A percentile compares a stretch with the other conserved stretches of the same genome.
phyloP scores from a whole-genome alignment of 2,888 invertebrate genomes.

The Coleophora deauratella region DNA sequence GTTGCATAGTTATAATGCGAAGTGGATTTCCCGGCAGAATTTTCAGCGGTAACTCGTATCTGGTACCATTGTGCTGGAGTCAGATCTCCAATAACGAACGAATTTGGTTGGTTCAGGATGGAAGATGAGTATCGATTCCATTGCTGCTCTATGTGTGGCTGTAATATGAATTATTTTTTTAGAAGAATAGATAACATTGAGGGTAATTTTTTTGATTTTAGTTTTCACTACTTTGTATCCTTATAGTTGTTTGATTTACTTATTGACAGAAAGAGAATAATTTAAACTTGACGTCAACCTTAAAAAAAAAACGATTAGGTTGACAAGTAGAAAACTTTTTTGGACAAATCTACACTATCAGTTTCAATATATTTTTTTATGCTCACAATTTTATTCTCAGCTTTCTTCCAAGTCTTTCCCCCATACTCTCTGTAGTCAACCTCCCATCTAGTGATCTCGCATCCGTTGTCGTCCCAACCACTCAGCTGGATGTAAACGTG shows the following conservation, averaged over 20 bases:
- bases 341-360: too few species aligned
- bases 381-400: conserved; percentile 55
- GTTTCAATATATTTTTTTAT: too few species aligned
- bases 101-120: conserved; percentile 44
- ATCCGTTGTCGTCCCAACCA: conserved; percentile 90
- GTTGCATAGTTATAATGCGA: conserved; percentile 75
- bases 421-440: conserved; percentile 79
- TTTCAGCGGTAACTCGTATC: conserved; percentile 74
- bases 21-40: conserved; percentile 75
- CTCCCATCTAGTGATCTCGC: conserved; percentile 85
- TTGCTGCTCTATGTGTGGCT: conserved; percentile 41
- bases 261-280: too few species aligned
- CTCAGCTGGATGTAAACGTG: conserved; percentile 86
- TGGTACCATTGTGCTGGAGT: conserved; percentile 77
- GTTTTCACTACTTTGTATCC: too few species aligned
- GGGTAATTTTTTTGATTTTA: too few species aligned
- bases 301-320: too few species aligned
- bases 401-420: conserved; percentile 60
- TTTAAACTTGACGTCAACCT: too few species aligned
- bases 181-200: too few species aligned
- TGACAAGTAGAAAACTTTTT: too few species aligned
- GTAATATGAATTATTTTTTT: conserved; percentile 13
- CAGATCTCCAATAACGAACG: conserved; percentile 65
- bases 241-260: too few species aligned
- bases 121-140: conserved; percentile 41